Base-by-base conservation (phyloP, 2,113 vertebrate genomes). In the Syrrhaptes paradoxus region DNA sequence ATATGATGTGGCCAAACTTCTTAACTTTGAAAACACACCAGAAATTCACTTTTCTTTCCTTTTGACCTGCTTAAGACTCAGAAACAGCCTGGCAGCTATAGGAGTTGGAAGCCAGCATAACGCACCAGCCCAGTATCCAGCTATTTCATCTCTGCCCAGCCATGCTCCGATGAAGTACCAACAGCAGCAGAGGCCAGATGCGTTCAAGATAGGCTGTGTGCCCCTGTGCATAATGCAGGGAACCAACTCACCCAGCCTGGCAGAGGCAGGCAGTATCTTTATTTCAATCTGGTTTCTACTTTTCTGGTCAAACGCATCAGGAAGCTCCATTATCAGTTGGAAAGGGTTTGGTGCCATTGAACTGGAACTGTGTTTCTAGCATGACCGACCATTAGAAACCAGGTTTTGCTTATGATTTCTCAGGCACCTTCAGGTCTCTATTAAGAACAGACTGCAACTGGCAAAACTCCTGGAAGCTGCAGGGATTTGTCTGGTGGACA, bases 251-350 rank as follows among this genome's bases (percentile, higher is more conserved):
- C 59, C 3, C 8, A 75, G 85, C 80, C 73, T 41, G 70, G 87
- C 71, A 93, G 71, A 77, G 82, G 66, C 70, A 72, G 54, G 82
- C 7, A 68, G 83, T 58, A 88, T 80, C 92, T 94, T 95, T 52
- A 93, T 90, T 95, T 95, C 86, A 21, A 85, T 82, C 90, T 87
- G n/a, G 19, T 74, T 82, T 93, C 91, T 80, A 25, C 85, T 94
- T 96, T 95, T 92, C 86, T 85, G 66, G 29, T 32, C 10, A 18
- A 94, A 89, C 46, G 75, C 89, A 28, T 58, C 31, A 5, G 62
- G 91, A 90, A 91, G 49, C 82, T 82, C 61, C 74, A 34, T 91
- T 89, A 96, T 93, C 87, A 58, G 92, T 38, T 5, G 1, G 65
- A 36, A 92, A 77, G 95, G 63, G 59, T 65, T 91, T 32, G 91